phyloP scores from a whole-genome alignment of 1,140 invertebrate genomes.

The Paraescarpia echinospica region DNA sequence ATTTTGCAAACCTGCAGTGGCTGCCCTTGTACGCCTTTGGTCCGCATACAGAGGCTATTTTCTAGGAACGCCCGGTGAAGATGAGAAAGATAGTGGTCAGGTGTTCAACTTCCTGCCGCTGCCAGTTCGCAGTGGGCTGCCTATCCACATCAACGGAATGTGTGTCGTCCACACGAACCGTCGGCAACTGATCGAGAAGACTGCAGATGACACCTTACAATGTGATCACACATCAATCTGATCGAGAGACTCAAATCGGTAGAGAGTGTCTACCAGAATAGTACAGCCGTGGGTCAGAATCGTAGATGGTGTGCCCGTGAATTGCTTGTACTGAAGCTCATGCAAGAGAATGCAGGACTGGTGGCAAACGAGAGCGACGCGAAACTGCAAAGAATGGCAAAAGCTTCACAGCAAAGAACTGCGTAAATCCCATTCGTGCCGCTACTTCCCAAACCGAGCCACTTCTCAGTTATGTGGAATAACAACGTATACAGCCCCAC shows the following conservation, averaged over 20 bases:
- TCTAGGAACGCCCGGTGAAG: neutral
- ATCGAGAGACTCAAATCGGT: slow-evolving; percentile 13
- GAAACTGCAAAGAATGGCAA: neutral
- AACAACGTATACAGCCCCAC: no score
- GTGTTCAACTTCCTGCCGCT: no score
- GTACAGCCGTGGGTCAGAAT: neutral
- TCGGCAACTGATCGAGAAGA: slow-evolving; percentile 29
- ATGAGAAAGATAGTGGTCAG: neutral
- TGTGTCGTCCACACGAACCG: slow-evolving; percentile 36
- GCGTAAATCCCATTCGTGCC: slow-evolving; percentile 17
- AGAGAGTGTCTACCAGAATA: neutral
- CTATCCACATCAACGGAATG: slow-evolving; percentile 34
- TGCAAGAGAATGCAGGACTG: neutral
- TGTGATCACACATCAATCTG: no score
- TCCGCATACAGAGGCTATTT: neutral
- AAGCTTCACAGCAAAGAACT: neutral
- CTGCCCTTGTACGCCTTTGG: neutral
- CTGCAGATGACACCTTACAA: slow-evolving; percentile 36
- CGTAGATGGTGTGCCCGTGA: neutral
- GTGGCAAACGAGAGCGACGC: neutral
- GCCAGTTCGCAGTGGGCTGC: slow-evolving; percentile 33
- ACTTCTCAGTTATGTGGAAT: neutral
- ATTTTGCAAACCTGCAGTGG: no score
- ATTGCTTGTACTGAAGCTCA: slow-evolving; percentile 16
- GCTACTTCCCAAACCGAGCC: neutral